Evolutionary conservation across 2,888 invertebrate species (phyloP), one percentile per base, ranked within the genome.

Genomic region (Machimus rusticus): DNA sequence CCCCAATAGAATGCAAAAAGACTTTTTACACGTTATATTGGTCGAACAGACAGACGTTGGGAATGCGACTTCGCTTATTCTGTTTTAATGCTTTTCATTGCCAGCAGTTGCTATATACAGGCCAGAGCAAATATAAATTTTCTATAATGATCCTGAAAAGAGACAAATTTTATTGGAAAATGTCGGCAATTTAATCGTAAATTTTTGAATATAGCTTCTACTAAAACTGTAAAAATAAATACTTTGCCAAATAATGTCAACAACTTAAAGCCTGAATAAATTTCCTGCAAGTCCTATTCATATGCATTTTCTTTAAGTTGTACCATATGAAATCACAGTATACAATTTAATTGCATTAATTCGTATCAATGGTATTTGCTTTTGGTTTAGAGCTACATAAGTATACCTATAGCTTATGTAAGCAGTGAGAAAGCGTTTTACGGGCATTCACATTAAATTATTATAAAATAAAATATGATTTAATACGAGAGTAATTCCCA

Each of bases 101-200:
- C 66, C 23, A 66, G 12, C 19, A 66, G 66, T 28, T 28, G 28
- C 66, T 66, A 66, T 66, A 66, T 66, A 66, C 23, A 66, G 66
- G 12, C 81, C 28, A 23, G 28, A 46, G 51, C 16, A 55, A 23
- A 55, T 51, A 81, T 81, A 81, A 81, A 81, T 81, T 81, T 81
- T 51, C 46, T 31, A 23, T 55, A 81, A 81, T n/a, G 81, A 31
- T 34, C 6, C 55, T 28, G 23, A 81, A 81, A 51, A 28, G 31
- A 81, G 51, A 81, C 81, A 31, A 23, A 81, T 81, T 81, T 81
- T 81, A 81, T 81, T 81, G 81, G 46, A 14, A 81, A 81, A 81
- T 55, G 81, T 81, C 55, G n/a, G n/a, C 51, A 28, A 81, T 81
- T 81, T 46, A 16, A 28, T 55, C 81, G 55, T 81, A 81, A 81